Percentiles rank a stretch among this genome's conserved stretches.
Evolutionary conservation across 53 echinoderm and acorn worm genomes (phyloP).

Genomic region (Patiria pectinifera): DNA sequence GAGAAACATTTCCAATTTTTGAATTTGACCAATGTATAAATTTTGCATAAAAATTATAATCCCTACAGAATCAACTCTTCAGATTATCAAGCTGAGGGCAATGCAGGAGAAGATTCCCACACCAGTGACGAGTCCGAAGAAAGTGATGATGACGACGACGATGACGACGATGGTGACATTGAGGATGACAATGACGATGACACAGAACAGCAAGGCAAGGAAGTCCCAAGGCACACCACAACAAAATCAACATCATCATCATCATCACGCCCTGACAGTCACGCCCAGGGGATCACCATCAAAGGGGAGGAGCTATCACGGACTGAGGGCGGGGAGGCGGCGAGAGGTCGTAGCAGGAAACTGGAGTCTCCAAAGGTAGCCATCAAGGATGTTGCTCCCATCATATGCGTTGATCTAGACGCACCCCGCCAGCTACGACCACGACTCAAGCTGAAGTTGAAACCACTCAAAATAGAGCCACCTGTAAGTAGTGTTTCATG

Average conservation of each 20-base stretch:
- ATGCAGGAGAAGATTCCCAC: constrained; percentile 46
- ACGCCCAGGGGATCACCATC: background rate
- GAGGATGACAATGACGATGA: constrained; percentile 23
- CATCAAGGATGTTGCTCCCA: constrained; percentile 54
- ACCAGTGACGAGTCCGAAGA: constrained; percentile 64
- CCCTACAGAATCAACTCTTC: constrained; percentile 25
- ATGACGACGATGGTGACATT: constrained; percentile 18
- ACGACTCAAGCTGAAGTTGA: constrained; percentile 58
- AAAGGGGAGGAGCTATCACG: background rate
- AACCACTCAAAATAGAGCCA: constrained; percentile 49
- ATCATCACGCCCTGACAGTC: background rate
- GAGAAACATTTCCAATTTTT: too few relatives aligned
- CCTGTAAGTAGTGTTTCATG: constrained; percentile 11
- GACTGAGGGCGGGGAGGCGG: background rate
- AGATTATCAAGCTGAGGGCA: constrained; percentile 19
- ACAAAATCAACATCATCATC: background rate
- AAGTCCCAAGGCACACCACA: constrained; percentile 18
- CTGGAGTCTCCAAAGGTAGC: background rate
- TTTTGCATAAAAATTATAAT: background rate
- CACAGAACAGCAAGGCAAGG: background rate
- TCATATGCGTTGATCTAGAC: constrained; percentile 43
- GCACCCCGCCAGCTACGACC: constrained; percentile 56
- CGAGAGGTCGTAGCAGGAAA: background rate
- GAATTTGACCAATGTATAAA: too few relatives aligned
- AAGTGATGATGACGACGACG: constrained; percentile 46